Conservation (phyloP, 2,797 vertebrate species). For the Psittacula derbiana region DNA sequence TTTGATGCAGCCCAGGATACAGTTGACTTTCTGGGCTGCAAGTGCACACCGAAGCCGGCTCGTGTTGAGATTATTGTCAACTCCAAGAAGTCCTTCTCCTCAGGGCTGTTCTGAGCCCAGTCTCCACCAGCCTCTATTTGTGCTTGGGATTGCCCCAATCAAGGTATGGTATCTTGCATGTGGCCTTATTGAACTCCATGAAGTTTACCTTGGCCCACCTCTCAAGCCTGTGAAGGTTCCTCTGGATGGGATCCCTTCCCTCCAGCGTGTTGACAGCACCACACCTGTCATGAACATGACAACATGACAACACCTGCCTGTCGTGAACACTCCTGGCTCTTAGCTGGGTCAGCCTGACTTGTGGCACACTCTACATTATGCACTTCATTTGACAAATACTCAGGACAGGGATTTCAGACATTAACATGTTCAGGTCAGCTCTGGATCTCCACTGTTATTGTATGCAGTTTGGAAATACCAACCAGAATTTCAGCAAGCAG, state of each 20-base stretch:
- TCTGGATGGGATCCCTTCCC: neutral
- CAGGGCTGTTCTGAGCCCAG: neutral
- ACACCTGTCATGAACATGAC: no score
- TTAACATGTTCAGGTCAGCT: neutral
- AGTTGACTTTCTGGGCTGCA: neutral
- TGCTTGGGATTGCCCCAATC: neutral
- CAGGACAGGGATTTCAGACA: neutral
- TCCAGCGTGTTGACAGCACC: neutral
- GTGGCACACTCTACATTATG: fast-evolving
- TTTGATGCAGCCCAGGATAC: neutral
- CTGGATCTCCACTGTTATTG: neutral
- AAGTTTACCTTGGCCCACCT: neutral
- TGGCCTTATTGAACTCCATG: neutral
- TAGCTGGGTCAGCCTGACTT: neutral
- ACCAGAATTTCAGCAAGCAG: neutral
- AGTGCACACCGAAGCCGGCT: neutral
- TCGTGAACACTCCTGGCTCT: neutral
- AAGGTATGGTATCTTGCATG: neutral
- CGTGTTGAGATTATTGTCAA: neutral
- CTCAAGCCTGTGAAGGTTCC: neutral
- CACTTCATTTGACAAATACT: neutral
- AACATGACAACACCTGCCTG: neutral
- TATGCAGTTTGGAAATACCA: neutral
- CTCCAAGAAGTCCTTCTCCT: neutral
- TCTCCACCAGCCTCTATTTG: neutral